These are phyloP conservation scores for Neoaliturus tenellus DNA, from an alignment of 2,888 invertebrate species.

Conservation along the genomic window DNA sequence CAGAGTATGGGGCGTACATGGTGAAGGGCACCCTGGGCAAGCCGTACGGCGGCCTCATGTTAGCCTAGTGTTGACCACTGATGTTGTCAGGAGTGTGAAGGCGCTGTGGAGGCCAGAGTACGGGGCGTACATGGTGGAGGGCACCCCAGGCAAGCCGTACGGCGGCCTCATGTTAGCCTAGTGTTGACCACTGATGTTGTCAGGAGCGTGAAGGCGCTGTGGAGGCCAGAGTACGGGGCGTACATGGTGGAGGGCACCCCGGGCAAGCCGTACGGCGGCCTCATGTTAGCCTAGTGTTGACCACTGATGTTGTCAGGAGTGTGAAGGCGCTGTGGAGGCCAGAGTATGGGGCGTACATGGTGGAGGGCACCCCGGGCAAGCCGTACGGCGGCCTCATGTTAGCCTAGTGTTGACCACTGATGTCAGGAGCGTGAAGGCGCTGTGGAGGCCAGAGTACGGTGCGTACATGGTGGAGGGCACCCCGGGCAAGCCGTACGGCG, in stretches of 20 bases:
- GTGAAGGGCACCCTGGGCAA: conserved; percentile 70
- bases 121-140: conserved; percentile 99
- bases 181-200: conserved; percentile 70
- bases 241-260: too few relatives aligned
- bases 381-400: conserved; percentile 86
- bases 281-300: too few relatives aligned
- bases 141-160: conserved; percentile 97
- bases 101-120: conserved; percentile 99
- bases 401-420: not conserved
- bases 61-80: too few relatives aligned
- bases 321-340: conserved; percentile 97
- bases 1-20: conserved; percentile 79
- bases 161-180: conserved; percentile 85
- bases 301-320: conserved; percentile 71
- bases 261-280: conserved; percentile 89
- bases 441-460: conserved; percentile 99
- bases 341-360: conserved; percentile 99
- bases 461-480: conserved; percentile 99
- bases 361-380: conserved; percentile 98
- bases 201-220: conserved; percentile 87
- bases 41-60: conserved; percentile 87
- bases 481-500: conserved; percentile 97
- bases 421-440: conserved; percentile 82
- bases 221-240: conserved; percentile 90
- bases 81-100: conserved; percentile 79